phyloP scores from a whole-genome alignment of 2,797 vertebrate genomes.

The Sternarchorhynchus goeldii region DNA sequence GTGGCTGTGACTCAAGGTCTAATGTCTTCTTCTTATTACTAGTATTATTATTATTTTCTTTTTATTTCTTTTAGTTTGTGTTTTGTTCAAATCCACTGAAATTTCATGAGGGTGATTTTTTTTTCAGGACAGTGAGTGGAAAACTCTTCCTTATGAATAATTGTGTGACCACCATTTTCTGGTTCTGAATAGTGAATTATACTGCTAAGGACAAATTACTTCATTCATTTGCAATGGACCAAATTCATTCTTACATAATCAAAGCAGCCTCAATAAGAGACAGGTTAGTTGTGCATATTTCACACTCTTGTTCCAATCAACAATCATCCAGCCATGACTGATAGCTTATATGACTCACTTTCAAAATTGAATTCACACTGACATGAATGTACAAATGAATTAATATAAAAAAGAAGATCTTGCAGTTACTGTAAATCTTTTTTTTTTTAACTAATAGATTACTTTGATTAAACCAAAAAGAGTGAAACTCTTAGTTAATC shows the following conservation, averaged over 20 bases:
- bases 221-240: constrained; percentile 47
- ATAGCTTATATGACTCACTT: not conserved
- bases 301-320: constrained; percentile 19
- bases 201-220: constrained; percentile 65
- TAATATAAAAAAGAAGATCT: not conserved
- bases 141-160: constrained; percentile 46
- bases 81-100: not conserved
- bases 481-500: not conserved
- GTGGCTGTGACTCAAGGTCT: too few species aligned
- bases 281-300: constrained; percentile 49
- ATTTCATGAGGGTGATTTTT: not conserved
- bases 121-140: not conserved
- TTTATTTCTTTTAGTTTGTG: too few species aligned
- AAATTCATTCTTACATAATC: constrained; percentile 64
- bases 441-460: not conserved
- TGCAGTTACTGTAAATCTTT: not conserved
- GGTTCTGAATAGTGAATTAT: constrained; percentile 64
- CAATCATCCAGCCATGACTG: constrained; percentile 12
- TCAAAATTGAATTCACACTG: not conserved
- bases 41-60: too few species aligned
- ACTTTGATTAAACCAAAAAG: not conserved
- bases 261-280: constrained; percentile 40
- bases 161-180: constrained; percentile 32
- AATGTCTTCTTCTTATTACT: too few species aligned
- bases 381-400: not conserved